These are phyloP conservation scores for Geopemphigus sp. DNA, from an alignment of 1,140 invertebrate genomes.

Conservation along the genomic window DNA sequence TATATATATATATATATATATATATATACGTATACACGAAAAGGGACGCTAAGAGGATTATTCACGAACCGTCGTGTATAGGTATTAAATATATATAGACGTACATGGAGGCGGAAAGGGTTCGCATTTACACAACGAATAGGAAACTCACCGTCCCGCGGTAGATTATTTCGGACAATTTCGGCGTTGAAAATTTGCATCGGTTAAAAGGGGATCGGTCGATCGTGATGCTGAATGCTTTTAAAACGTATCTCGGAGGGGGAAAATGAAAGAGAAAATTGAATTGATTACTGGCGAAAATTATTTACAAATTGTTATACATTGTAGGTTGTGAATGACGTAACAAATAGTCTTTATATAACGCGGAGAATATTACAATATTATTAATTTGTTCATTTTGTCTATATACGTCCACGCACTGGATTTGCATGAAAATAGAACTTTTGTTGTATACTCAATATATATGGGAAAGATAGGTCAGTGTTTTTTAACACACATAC, in stretches of 20 bases:
- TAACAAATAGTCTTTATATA: neutral
- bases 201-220: neutral
- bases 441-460: neutral
- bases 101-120: neutral
- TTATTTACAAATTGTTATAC: neutral
- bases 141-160: neutral
- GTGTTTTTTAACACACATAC: neutral
- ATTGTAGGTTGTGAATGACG: neutral
- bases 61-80: neutral
- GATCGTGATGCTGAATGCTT: neutral
- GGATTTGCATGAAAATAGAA: neutral
- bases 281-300: neutral
- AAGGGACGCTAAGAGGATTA: conserved; percentile 31
- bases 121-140: conserved; percentile 16
- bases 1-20: too few species aligned
- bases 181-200: conserved; percentile 2
- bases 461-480: conserved; percentile 17
- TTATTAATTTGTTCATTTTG: too few species aligned
- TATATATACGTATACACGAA: neutral
- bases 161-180: conserved; percentile 20
- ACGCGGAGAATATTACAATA: too few species aligned
- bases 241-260: neutral
- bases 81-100: too few species aligned
- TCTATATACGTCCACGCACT: neutral
- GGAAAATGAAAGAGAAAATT: neutral